Conservation (phyloP, 2,797 vertebrate genomes). For the Leptodactylus fallax region DNA sequence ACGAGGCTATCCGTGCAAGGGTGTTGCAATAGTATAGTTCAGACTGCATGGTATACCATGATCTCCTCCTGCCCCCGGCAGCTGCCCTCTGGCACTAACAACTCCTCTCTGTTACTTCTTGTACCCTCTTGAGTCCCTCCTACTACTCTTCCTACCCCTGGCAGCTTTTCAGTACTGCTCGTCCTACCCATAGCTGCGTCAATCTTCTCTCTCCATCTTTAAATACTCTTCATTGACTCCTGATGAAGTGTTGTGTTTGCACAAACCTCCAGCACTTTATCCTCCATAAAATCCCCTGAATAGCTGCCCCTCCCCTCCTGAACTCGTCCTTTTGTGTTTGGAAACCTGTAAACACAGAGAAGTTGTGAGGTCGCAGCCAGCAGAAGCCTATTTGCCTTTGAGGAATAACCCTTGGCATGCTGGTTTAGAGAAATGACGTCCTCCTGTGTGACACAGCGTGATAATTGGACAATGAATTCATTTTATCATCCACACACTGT, state of each 20-base stretch:
- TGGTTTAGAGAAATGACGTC: not conserved
- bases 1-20: not conserved
- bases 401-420: not conserved
- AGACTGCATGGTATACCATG: not conserved
- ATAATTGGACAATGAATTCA: not conserved
- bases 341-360: constrained; percentile 54
- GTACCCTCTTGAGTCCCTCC: no score
- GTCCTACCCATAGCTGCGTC: not conserved
- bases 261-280: constrained; percentile 29
- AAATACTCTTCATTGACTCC: constrained; percentile 10
- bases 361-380: constrained; percentile 26
- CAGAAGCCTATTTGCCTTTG: not conserved
- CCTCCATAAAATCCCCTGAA: constrained; percentile 41
- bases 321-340: constrained; percentile 6
- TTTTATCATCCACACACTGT: not conserved
- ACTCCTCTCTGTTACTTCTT: not conserved
- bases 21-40: not conserved
- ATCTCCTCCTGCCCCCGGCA: not conserved
- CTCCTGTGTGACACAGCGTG: not conserved
- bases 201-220: not conserved
- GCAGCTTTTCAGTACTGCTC: no score
- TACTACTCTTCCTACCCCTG: not conserved
- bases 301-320: not conserved
- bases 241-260: constrained; percentile 47
- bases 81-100: no score